Conservation (phyloP, 2,888 invertebrate species). For the Callyntrura sp. region DNA sequence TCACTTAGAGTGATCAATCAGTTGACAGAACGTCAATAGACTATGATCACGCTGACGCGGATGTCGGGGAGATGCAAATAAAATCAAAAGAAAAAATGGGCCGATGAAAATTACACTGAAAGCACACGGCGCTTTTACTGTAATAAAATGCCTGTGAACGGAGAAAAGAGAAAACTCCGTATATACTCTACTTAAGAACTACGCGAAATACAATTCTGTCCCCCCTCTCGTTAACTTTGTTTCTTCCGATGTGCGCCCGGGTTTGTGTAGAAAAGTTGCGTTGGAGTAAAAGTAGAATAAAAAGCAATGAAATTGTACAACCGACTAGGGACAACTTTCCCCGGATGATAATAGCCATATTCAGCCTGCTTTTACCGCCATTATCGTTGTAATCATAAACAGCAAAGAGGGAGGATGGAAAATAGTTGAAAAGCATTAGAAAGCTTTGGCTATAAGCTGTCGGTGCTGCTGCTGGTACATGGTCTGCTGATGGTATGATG, state of each 20-base stretch:
- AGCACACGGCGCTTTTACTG: constrained; percentile 19
- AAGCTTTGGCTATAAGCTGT: constrained; percentile 1
- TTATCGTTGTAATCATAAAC: constrained; percentile 60
- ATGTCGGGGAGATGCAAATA: constrained; percentile 16
- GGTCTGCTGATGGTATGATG: neutral
- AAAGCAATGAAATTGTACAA: constrained; percentile 60
- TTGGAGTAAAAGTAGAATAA: constrained; percentile 35
- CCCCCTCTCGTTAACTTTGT: constrained; percentile 8
- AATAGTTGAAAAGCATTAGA: neutral
- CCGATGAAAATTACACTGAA: constrained; percentile 18
- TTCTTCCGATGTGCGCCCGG: neutral
- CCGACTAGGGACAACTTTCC: constrained; percentile 60
- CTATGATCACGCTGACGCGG: neutral
- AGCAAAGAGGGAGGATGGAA: constrained; percentile 27
- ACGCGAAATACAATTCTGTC: constrained; percentile 19
- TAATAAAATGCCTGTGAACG: constrained; percentile 6
- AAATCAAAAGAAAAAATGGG: neutral
- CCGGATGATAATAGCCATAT: constrained; percentile 50
- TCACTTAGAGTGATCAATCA: constrained; percentile 15
- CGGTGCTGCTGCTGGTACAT: constrained; percentile 1
- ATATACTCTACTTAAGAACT: neutral
- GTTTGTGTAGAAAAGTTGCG: neutral
- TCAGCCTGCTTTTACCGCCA: constrained; percentile 34
- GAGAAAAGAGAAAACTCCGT: neutral
- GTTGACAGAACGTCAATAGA: constrained; percentile 49